A percentile compares a stretch with the other conserved stretches of the same genome.
Conservation (phyloP, 2,113 vertebrate genomes). For the Lasiurus borealis region DNA sequence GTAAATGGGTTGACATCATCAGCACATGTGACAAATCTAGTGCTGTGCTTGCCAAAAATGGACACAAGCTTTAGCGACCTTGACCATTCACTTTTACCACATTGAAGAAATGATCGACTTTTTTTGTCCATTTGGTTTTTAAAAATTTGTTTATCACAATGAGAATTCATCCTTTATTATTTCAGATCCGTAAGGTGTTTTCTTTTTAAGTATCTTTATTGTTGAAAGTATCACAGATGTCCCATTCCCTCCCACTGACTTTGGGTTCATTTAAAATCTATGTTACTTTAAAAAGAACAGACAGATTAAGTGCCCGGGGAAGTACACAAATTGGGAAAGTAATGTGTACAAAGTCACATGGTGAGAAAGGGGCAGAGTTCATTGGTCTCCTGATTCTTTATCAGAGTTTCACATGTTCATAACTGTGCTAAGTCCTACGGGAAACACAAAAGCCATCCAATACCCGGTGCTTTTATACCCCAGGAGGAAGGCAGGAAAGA, state of each 20-base stretch:
- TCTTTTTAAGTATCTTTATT: too few species aligned
- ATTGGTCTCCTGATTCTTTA: not conserved
- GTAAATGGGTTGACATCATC: conserved; percentile 29
- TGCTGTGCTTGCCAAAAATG: conserved; percentile 47
- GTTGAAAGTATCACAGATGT: too few species aligned
- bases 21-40: conserved; percentile 32
- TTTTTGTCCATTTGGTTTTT: not conserved
- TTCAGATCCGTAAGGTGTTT: too few species aligned
- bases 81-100: not conserved
- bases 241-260: too few species aligned
- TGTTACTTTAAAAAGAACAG: not conserved
- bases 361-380: not conserved
- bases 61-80: not conserved
- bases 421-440: not conserved
- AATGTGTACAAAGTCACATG: not conserved
- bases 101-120: not conserved
- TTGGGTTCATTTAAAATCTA: not conserved
- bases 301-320: not conserved
- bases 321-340: not conserved
- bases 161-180: too few species aligned
- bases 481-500: not conserved
- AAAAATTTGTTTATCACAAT: too few species aligned
- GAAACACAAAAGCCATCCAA: not conserved
- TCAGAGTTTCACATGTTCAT: not conserved
- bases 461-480: not conserved